Evolutionary conservation across 2,888 invertebrate genomes (phyloP).

Genomic region (Quadriops clusia): DNA sequence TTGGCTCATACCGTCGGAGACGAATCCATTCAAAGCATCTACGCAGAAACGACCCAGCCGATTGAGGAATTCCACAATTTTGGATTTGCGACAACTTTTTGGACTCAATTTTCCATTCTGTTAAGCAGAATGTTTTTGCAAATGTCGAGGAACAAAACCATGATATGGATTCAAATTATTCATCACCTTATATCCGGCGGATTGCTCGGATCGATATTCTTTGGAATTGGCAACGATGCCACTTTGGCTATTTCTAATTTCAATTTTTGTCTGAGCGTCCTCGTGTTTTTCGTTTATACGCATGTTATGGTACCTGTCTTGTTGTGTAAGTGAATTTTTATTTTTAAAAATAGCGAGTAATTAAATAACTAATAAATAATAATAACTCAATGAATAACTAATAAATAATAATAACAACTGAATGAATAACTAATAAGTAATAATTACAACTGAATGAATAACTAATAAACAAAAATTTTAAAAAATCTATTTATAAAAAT

Average conservation of each 20-base stretch:
- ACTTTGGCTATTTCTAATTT: slow-evolving; percentile 9
- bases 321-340: slow-evolving; percentile 8
- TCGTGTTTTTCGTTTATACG: slow-evolving; percentile 11
- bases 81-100: slow-evolving; percentile 8
- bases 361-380: slow-evolving; percentile 2
- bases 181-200: slow-evolving; percentile 10
- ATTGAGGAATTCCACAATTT: too few species aligned
- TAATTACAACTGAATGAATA: too few species aligned
- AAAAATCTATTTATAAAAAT: too few species aligned
- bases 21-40: too few species aligned
- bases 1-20: too few species aligned
- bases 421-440: too few species aligned
- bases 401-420: too few species aligned
- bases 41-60: too few species aligned
- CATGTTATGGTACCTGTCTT: slow-evolving; percentile 9
- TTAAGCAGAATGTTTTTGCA: slow-evolving; percentile 10
- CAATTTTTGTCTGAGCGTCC: slow-evolving; percentile 7
- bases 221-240: slow-evolving; percentile 11
- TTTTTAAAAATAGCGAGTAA: too few species aligned
- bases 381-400: slow-evolving; percentile 1
- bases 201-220: slow-evolving; percentile 8
- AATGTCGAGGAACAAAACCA: slow-evolving; percentile 8
- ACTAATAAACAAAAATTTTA: too few species aligned
- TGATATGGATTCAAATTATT: slow-evolving; percentile 8
- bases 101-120: slow-evolving; percentile 8